Evolutionary conservation across 2,888 invertebrate species (phyloP).

Genomic region (Cinara cedri): DNA sequence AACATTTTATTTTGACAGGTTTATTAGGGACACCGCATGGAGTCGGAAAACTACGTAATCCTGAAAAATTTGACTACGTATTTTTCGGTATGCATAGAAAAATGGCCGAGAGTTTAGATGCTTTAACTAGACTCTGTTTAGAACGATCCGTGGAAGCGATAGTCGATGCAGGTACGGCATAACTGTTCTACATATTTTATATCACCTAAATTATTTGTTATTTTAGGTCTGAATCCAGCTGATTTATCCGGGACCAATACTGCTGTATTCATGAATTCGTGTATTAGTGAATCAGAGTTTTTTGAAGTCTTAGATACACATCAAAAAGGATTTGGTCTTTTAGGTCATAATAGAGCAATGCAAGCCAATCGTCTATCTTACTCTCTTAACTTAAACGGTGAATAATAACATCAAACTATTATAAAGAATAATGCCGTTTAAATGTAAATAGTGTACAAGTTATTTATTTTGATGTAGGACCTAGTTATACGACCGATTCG

Average conservation of each 20-base stretch:
- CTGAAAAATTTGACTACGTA: slow-evolving; percentile 64
- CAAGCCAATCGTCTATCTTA: slow-evolving; percentile 70
- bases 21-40: slow-evolving; percentile 61
- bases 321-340: slow-evolving; percentile 69
- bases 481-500: slow-evolving; percentile 69
- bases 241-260: slow-evolving; percentile 64
- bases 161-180: slow-evolving; percentile 64
- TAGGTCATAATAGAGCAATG: slow-evolving; percentile 71
- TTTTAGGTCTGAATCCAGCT: slow-evolving; percentile 63
- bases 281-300: slow-evolving; percentile 64
- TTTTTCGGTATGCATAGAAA: slow-evolving; percentile 65
- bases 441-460: not conserved
- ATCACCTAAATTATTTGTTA: not conserved
- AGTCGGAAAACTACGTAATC: slow-evolving; percentile 62
- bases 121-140: slow-evolving; percentile 64
- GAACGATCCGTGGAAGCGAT: slow-evolving; percentile 65
- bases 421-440: not conserved
- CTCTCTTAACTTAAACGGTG: slow-evolving; percentile 68
- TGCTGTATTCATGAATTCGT: slow-evolving; percentile 64
- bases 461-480: slow-evolving; percentile 62
- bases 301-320: slow-evolving; percentile 57
- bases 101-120: slow-evolving; percentile 64
- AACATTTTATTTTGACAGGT: slow-evolving; percentile 7
- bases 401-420: slow-evolving; percentile 21
- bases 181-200: not conserved